Conservation (phyloP, 1,140 invertebrate genomes). For the Andricus grossulariae region DNA sequence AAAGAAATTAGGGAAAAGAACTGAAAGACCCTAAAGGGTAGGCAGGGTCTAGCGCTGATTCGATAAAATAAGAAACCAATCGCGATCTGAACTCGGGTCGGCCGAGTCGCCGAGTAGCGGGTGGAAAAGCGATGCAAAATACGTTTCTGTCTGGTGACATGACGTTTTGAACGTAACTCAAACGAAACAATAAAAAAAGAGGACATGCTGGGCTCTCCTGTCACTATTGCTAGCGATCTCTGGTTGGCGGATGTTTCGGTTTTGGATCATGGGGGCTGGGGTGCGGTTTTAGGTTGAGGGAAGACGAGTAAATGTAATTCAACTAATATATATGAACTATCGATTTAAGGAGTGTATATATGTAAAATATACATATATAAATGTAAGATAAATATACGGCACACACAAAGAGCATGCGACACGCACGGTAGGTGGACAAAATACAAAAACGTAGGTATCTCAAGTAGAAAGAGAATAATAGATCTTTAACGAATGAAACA, state of each 20-base stretch:
- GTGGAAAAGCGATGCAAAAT: conserved; percentile 39
- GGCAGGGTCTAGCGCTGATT: background rate
- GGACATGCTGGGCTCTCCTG: conserved; percentile 74
- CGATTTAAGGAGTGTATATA: conserved; percentile 52
- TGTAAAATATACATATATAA: conserved; percentile 60
- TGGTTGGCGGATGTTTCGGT: conserved; percentile 59
- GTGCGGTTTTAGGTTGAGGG: conserved; percentile 40
- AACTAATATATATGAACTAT: conserved; percentile 43
- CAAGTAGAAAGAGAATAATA: conserved; percentile 72
- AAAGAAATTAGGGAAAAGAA: background rate
- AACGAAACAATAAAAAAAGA: conserved; percentile 50
- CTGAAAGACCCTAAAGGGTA: background rate
- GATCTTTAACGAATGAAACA: conserved; percentile 71
- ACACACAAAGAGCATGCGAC: conserved; percentile 75
- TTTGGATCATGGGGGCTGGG: conserved; percentile 42
- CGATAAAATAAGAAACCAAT: conserved; percentile 24
- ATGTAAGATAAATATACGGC: conserved; percentile 63
- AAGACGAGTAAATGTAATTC: conserved; percentile 50
- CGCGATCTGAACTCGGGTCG: conserved; percentile 9
- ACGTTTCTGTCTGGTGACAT: conserved; percentile 40
- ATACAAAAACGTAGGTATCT: conserved; percentile 70
- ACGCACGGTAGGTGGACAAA: conserved; percentile 74
- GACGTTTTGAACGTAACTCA: conserved; percentile 41
- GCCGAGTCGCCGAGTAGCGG: conserved; percentile 27
- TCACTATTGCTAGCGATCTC: conserved; percentile 74